Base-by-base conservation (phyloP, 2,888 invertebrate genomes). In the Magallana nippona region DNA sequence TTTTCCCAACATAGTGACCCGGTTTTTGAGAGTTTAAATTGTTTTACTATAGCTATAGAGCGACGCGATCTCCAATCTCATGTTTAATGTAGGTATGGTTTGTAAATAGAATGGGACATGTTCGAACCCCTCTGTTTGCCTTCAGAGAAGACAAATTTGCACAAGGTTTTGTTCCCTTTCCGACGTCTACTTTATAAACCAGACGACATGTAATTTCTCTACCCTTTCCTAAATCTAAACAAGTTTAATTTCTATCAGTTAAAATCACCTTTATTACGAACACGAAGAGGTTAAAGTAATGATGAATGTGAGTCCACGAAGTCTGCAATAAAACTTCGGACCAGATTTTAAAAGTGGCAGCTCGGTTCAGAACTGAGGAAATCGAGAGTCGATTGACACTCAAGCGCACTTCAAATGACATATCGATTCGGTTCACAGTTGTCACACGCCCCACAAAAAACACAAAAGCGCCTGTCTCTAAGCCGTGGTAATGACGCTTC, bases 321-420 rank as follows among this genome's bases (percentile, higher is more conserved):
- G 44, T 8, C 44, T 44, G 44, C 27, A 15, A 32, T 71, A 22
- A 71, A 71, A 71, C 71, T 27, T 27, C 27, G 71, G 71, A 71
- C 71, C 22, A 71, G 27, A 27, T 71, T 22, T 15, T 71, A 15
- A 27, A 71, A 71, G 32, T 71, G 71, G 8, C 13, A 27, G 19
- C 60, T 60, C 19, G n/a, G n/a, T 60, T 3, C n/a, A n/a, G 19
- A 60, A 60, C 17, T 15, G 71, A 27, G 13, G 71, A 71, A 71
- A 71, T 15, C 27, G 71, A 71, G 22, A 71, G 32, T 71, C 27
- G 15, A 44, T 71, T 27, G 8, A 71, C 22, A 71, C 13, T 71
- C 2, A 71, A 71, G 71, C 32, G 71, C 71, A 71, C 71, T 71
- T 22, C 22, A 27, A 71, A 27, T 71, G 71, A 71, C 71, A 71